Conservation (phyloP, 2,888 invertebrate species). For the Erynnis tages region DNA sequence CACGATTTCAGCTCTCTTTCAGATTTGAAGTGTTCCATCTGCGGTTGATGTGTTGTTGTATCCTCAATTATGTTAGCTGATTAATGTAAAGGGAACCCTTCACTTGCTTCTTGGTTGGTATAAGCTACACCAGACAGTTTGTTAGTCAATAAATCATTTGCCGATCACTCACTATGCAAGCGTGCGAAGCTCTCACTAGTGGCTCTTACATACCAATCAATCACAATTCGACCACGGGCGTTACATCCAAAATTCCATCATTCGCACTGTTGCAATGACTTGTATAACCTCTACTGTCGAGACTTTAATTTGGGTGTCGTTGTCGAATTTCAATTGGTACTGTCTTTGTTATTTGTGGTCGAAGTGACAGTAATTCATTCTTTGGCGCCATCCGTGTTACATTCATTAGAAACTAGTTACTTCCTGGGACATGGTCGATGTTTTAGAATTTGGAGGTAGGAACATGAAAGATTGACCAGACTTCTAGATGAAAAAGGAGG, state of each 20-base stretch:
- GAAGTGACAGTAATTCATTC: neutral
- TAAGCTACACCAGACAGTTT: slow-evolving; percentile 17
- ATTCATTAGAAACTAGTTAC: too few relatives aligned
- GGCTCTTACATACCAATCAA: slow-evolving; percentile 50
- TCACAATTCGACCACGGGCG: slow-evolving; percentile 36
- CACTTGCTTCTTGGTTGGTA: too few relatives aligned
- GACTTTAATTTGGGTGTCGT: neutral
- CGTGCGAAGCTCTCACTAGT: slow-evolving; percentile 48
- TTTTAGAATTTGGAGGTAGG: too few relatives aligned
- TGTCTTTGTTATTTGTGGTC: neutral
- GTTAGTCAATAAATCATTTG: slow-evolving; percentile 36
- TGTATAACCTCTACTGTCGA: slow-evolving; percentile 35
- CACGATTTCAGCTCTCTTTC: too few relatives aligned
- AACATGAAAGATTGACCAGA: too few relatives aligned
- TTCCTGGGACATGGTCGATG: too few relatives aligned
- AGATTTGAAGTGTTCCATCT: too few relatives aligned
- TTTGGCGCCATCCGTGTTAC: too few relatives aligned
- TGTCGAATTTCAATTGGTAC: neutral
- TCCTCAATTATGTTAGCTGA: too few relatives aligned
- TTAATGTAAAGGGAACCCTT: too few relatives aligned
- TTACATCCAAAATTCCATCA: slow-evolving; percentile 35
- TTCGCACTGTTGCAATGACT: slow-evolving; percentile 29
- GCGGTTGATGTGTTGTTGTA: too few relatives aligned
- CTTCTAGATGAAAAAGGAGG: too few relatives aligned
- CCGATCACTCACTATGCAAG: slow-evolving; percentile 41